A percentile compares a stretch with the other conserved stretches of the same genome.
Evolutionary conservation across 2,888 invertebrate genomes (phyloP).

Genomic region (Petrolisthes cinctipes): DNA sequence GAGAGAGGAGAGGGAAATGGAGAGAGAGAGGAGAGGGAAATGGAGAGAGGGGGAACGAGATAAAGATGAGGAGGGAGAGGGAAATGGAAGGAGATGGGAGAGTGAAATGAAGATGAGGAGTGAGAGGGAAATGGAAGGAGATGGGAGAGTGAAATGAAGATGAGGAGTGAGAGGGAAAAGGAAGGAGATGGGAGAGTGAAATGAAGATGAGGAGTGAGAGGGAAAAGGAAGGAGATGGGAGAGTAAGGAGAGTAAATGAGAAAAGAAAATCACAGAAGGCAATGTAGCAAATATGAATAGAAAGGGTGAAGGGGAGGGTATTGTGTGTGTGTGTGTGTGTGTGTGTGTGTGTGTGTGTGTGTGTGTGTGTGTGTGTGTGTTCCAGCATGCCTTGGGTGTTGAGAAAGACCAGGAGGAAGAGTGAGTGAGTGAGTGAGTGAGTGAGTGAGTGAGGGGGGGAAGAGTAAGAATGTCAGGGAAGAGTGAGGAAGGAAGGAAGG

Average conservation of each 20-base stretch:
- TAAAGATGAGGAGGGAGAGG: not conserved
- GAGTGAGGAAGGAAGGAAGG: not conserved
- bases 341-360: not conserved
- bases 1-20: not conserved
- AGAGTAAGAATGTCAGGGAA: not conserved
- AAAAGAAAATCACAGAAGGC: not conserved
- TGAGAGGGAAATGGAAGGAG: not conserved
- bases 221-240: not conserved
- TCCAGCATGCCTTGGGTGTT: not conserved
- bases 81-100: not conserved
- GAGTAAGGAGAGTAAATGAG: not conserved
- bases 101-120: not conserved
- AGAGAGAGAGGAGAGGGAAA: not conserved
- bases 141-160: not conserved
- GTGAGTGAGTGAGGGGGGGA: not conserved
- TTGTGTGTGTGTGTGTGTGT: conserved; percentile 32
- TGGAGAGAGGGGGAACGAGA: not conserved
- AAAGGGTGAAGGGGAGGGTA: not conserved
- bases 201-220: not conserved
- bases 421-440: not conserved
- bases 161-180: not conserved
- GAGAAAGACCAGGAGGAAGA: not conserved
- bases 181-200: not conserved
- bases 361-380: not conserved
- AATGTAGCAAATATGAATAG: not conserved